Base-by-base conservation (phyloP, 1,140 invertebrate species). In the Leptopilina clavipes region DNA sequence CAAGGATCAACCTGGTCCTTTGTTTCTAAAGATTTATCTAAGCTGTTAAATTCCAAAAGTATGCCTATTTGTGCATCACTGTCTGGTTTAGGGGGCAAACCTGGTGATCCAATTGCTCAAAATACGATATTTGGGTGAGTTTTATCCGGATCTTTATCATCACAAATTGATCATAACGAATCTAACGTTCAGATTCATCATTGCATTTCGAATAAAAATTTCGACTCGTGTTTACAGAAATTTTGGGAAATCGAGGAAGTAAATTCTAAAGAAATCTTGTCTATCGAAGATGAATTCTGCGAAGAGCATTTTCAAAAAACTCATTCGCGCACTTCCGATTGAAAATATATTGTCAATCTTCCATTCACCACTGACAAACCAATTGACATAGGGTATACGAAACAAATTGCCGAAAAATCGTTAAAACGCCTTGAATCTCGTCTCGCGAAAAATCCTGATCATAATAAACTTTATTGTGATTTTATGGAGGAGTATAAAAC, bases 211-310 rank as follows among this genome's bases (percentile, higher is more conserved):
- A 44, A 31, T 17, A 19, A 40, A 12, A 31, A 19, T 12, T 12
- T 70, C 0, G 74, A 76, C 1, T 18, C 65, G 10, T 77, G 80
- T 10, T 18, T 84, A 19, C 75, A 44, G 37, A 79, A 48, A 43
- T 87, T 83, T 74, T 88, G 85, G 85, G 81, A 85, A 56, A 73
- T 84, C 2, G 86, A 86, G 44, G 83, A 86, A n/a, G 70, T 86
- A 7, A 37, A 31, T 12, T 14, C n/a, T 12, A 19, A 74, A 74
- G 12, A 31, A 56, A 44, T 48, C n/a, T 76, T 81, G 18, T 65
- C 54, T 11, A 22, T n/a, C 1, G 59, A 71, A 56, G 77, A 83
- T 5, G 40, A 75, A 72, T 75, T 75, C 59, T 84, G 81, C 70
- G 85, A 86, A 80, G 71, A 81, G 22, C 79, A 83, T 52, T 81